Evolutionary conservation across 2,888 invertebrate genomes (phyloP).

Genomic region (Therioaphis trifolii): DNA sequence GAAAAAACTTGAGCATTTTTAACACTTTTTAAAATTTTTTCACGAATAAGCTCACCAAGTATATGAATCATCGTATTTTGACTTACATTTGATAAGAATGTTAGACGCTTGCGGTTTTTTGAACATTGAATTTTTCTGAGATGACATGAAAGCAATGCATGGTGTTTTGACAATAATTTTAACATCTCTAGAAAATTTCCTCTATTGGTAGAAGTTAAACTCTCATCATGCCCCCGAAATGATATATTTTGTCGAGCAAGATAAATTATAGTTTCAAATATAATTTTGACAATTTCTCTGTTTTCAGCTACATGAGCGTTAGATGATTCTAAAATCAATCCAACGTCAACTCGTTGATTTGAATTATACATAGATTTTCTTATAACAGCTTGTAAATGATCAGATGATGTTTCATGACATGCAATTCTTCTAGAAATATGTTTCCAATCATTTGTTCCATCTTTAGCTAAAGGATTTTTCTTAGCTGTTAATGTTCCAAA

Average conservation of each 20-base stretch:
- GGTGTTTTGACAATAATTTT: not conserved
- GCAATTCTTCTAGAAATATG: not conserved
- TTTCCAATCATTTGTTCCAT: slow-evolving; percentile 5
- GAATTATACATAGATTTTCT: not conserved
- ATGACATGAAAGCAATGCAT: slow-evolving; percentile 1
- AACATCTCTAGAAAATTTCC: slow-evolving; percentile 5
- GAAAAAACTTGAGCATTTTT: no score
- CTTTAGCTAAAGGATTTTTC: slow-evolving; percentile 1
- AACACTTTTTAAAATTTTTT: not conserved
- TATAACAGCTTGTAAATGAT: not conserved
- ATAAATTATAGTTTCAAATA: slow-evolving; percentile 34
- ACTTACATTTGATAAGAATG: not conserved
- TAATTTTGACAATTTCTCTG: not conserved
- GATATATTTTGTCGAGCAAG: not conserved
- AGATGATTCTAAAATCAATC: slow-evolving; percentile 1
- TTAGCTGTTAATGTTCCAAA: slow-evolving; percentile 1
- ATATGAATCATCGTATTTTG: not conserved
- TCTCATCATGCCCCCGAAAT: not conserved
- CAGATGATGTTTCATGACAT: slow-evolving; percentile 1
- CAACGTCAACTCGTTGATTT: slow-evolving; percentile 1
- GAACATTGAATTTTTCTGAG: not conserved
- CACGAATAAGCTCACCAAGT: not conserved
- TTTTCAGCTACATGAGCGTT: not conserved
- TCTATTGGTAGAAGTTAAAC: not conserved
- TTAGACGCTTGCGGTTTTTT: not conserved